Conservation (phyloP, 2,888 invertebrate genomes). For the Pteria penguin region DNA sequence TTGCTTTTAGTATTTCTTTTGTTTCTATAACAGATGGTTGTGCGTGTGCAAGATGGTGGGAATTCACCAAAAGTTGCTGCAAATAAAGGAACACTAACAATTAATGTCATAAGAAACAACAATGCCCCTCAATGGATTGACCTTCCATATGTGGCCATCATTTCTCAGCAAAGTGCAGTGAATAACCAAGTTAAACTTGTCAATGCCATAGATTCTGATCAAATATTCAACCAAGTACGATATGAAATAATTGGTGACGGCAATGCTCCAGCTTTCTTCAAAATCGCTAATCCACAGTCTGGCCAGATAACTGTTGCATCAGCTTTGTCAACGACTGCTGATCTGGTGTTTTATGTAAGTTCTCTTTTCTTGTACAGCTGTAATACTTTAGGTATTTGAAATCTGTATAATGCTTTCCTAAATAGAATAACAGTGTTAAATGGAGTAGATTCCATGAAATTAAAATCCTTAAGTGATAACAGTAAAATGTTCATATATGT, state of each 20-base stretch:
- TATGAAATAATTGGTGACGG: conserved; percentile 65
- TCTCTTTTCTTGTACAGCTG: too few relatives aligned
- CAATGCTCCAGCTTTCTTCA: conserved; percentile 63
- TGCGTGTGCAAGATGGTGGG: conserved; percentile 54
- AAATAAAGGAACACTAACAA: conserved; percentile 43
- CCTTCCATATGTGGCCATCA: conserved; percentile 37
- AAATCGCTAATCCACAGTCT: conserved; percentile 51
- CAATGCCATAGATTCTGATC: conserved; percentile 44
- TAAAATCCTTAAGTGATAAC: too few relatives aligned
- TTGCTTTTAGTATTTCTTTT: not conserved
- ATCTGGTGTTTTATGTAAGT: conserved; percentile 45
- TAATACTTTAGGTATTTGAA: too few relatives aligned
- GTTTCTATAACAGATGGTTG: conserved; percentile 39
- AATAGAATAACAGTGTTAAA: too few relatives aligned
- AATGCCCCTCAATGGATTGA: conserved; percentile 45
- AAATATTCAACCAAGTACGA: conserved; percentile 39
- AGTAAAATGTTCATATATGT: too few relatives aligned
- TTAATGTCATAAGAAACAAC: conserved; percentile 49
- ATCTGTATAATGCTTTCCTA: too few relatives aligned
- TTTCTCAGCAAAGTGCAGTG: conserved; percentile 33
- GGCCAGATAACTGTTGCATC: conserved; percentile 57
- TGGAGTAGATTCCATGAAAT: too few relatives aligned
- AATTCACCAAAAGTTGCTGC: conserved; percentile 30
- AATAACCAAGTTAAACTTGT: conserved; percentile 36
- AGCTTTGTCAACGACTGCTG: conserved; percentile 48